Base-by-base conservation (phyloP, 2,797 vertebrate species). In the Parauchenoglanis punctatus region DNA sequence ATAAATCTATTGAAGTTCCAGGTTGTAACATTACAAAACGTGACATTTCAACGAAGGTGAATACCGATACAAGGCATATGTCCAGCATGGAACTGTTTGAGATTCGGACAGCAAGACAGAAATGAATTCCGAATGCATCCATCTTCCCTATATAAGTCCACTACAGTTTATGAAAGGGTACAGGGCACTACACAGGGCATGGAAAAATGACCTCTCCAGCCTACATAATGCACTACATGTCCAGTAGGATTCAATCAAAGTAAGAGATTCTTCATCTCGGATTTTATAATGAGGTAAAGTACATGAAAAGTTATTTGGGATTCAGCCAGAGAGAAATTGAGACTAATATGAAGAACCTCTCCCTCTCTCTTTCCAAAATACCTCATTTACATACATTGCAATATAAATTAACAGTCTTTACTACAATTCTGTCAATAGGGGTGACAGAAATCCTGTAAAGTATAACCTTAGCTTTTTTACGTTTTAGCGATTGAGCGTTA, bases 401-500 rank as follows among this genome's bases (percentile, higher is more conserved):
- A 7, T 67, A n/a, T 88, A 31, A 84, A 89, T 88, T 72, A 61
- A 15, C 20, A 61, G 17, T 44, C 77, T 81, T 86, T 73, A 82
- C 87, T 85, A 52, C 83, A 63, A 20, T 68, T 65, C 85, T 70
- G 52, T 85, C 83, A 86, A 81, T 85, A 81, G 40, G 70, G 46
- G 84, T 61, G 77, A 59, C 70, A 83, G 87, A 78, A 56, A 87
- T 80, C 65, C 83, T 73, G 86, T 78, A 80, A 52, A 72, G 61
- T 40, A 31, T 72, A 83, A 82, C 65, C 56, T 63, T 75, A 40
- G 35, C 7, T 56, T 87, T 84, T 83, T 28, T 31, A 40, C 40
- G 20, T 54, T 40, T 40, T 40, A 40, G 40, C 40, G 40, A 40
- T 40, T 40, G 3, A 52, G 83, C 84, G 7, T 63, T 87, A 85